These are phyloP conservation scores for Phataginus tetradactyla DNA, from an alignment of 2,797 vertebrate species.

Conservation along the genomic window DNA sequence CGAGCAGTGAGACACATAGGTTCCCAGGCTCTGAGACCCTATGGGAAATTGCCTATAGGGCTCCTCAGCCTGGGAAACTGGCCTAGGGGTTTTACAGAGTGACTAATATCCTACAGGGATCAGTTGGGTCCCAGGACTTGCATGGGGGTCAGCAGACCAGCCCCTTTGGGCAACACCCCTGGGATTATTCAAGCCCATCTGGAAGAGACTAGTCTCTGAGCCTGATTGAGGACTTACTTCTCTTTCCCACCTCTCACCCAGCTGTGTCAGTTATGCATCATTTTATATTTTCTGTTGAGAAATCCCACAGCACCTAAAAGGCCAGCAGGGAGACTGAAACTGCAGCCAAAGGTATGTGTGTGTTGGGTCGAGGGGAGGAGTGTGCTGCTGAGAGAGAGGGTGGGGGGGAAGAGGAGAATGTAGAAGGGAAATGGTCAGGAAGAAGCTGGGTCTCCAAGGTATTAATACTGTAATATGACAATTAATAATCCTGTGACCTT, in stretches of 20 bases:
- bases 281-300: constrained; percentile 55
- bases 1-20: neutral
- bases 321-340: neutral
- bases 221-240: neutral
- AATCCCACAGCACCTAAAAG: constrained; percentile 1
- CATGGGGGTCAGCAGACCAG: constrained; percentile 54
- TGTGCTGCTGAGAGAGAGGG: neutral
- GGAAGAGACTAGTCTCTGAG: constrained; percentile 54
- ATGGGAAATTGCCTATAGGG: constrained; percentile 70
- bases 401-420: neutral
- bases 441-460: neutral
- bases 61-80: constrained; percentile 72
- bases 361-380: too few species aligned
- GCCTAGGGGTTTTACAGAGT: constrained; percentile 61
- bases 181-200: constrained; percentile 66
- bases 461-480: neutral
- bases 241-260: constrained; percentile 29
- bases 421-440: neutral
- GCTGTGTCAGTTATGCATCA: neutral
- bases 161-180: constrained; percentile 21
- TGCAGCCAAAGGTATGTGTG: neutral
- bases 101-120: constrained; percentile 79
- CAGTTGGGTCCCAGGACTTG: constrained; percentile 39
- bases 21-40: constrained; percentile 76
- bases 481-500: neutral